Evolutionary conservation across 2,113 vertebrate genomes (phyloP), one percentile per base, ranked within the genome.

Genomic region (Castor canadensis): DNA sequence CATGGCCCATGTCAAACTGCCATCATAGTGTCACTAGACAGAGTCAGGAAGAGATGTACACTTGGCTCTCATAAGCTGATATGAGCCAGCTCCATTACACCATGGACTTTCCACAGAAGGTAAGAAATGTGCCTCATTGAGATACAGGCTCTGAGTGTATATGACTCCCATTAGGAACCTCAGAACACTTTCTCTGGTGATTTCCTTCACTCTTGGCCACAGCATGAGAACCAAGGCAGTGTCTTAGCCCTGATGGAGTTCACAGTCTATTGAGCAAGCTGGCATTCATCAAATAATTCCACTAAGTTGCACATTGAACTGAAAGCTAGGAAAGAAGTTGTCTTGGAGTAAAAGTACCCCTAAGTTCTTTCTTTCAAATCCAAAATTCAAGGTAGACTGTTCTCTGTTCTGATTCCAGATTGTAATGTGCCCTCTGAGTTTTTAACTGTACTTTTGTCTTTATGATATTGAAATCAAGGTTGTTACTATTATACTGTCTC

Each of bases 361-460:
- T 20, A 0, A 6, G 24, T 26, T 45, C 35, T 67, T 66, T 77
- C 3, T 32, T 5, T 43, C 40, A 75, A 56, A 83, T 54, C 11
- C 43, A 0, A n/a, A 60, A 60, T 28, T 8, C 28, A 38, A 67
- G 19, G 6, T 79, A 10, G 26, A 9, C 1, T 9, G 16, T 9
- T 35, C 1, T 67, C 79, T 69, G 24, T 49, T 58, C 47, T n/a
- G n/a, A 38, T 32, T 85, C 66, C 4, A 49, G 76, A 45, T 20
- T 0, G 1, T 9, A 54, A 24, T 15, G 1, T 6, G 0, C 17
- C 2, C 15, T 13, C 10, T 5, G 0, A 24, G 43, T 69, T 56
- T 47, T 43, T 58, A 4, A 0, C 52, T 28, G 20, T 3, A 0
- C 20, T 49, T 77, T 6, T 16, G 26, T 79, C 26, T 49, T 64